Conservation (phyloP, 2,888 invertebrate species). For the Bellardia pandia region DNA sequence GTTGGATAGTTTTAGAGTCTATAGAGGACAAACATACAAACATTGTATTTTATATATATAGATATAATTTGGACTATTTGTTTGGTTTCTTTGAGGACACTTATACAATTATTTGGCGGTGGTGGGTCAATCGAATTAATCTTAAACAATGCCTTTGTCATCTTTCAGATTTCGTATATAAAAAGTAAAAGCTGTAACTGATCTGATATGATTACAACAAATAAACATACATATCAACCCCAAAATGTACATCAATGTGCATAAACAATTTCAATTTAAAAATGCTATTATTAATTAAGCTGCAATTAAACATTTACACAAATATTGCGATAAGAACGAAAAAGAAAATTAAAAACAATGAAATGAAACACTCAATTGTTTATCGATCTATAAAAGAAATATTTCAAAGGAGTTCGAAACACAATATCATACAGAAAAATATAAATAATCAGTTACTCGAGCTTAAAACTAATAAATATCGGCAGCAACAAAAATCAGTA, state of each 20-base stretch:
- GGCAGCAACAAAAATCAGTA: background rate
- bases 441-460: background rate
- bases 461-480: background rate
- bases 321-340: conserved; percentile 5
- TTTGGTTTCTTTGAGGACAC: background rate
- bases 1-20: too few relatives aligned
- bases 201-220: too few relatives aligned
- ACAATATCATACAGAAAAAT: background rate
- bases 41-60: too few relatives aligned
- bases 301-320: background rate
- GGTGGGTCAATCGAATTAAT: background rate
- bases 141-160: conserved; percentile 8
- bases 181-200: too few relatives aligned
- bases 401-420: conserved; percentile 7
- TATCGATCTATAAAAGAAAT: conserved; percentile 25
- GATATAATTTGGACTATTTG: too few relatives aligned
- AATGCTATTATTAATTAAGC: background rate
- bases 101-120: too few relatives aligned
- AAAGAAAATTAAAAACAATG: conserved; percentile 4
- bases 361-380: background rate
- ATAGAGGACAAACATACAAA: too few relatives aligned
- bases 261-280: too few relatives aligned
- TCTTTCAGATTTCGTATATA: too few relatives aligned
- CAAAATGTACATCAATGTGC: too few relatives aligned
- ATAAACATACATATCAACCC: too few relatives aligned